A percentile compares a stretch with the other conserved stretches of the same genome.
These are phyloP conservation scores for Paraescarpia echinospica DNA, from an alignment of 1,140 invertebrate species.

Conservation along the genomic window DNA sequence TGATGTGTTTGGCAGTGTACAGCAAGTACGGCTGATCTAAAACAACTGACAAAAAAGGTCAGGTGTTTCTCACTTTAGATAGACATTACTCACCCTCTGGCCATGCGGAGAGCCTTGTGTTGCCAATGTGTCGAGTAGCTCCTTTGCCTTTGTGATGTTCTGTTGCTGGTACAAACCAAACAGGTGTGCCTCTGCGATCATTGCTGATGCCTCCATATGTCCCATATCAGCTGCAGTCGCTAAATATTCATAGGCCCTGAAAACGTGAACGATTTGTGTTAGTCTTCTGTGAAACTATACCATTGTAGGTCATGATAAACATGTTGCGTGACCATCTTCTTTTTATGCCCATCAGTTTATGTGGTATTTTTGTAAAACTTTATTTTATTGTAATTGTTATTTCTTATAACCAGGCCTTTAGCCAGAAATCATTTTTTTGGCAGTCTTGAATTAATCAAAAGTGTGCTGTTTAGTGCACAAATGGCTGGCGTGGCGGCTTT, in stretches of 20 bases:
- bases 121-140: conserved; percentile 76
- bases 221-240: conserved; percentile 75
- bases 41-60: too few species aligned
- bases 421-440: too few species aligned
- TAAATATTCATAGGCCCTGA: conserved; percentile 59
- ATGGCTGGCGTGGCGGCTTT: too few species aligned
- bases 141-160: conserved; percentile 74
- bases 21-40: too few species aligned
- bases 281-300: not conserved
- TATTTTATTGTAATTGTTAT: not conserved
- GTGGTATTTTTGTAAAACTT: not conserved
- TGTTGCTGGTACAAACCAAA: conserved; percentile 74
- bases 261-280: conserved; percentile 25
- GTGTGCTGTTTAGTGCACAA: too few species aligned
- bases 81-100: conserved; percentile 71
- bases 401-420: not conserved
- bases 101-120: conserved; percentile 80
- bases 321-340: not conserved
- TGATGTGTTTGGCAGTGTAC: too few species aligned
- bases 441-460: too few species aligned
- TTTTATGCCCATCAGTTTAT: not conserved
- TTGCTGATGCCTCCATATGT: conserved; percentile 76
- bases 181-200: conserved; percentile 82
- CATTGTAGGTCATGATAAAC: not conserved
- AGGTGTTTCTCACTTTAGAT: not conserved